These are phyloP conservation scores for Eupithecia subumbrata DNA, from an alignment of 2,888 invertebrate genomes.

Conservation along the genomic window DNA sequence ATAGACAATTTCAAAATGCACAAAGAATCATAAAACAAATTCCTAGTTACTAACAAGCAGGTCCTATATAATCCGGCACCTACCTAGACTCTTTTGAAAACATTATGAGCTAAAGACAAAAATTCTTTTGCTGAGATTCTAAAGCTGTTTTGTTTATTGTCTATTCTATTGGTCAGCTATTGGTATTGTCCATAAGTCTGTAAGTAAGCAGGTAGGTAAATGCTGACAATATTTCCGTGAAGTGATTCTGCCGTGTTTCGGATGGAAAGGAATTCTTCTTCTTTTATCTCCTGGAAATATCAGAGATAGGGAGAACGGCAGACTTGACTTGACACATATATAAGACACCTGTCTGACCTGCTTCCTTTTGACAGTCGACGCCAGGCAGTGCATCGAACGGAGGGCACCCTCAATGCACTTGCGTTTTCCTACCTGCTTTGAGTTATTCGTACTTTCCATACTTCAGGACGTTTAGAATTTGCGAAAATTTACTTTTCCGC, in stretches of 20 bases:
- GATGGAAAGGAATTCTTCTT: background rate
- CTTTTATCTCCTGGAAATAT: background rate
- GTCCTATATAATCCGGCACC: background rate
- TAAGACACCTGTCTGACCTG: background rate
- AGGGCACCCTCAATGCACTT: background rate
- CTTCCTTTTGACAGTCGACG: background rate
- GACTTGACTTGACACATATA: background rate
- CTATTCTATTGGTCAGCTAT: background rate
- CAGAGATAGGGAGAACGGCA: background rate
- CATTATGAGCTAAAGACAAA: background rate
- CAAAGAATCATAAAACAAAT: background rate
- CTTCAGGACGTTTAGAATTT: background rate
- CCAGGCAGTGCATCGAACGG: background rate
- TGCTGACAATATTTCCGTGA: background rate
- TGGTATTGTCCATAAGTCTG: background rate
- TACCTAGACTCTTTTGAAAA: background rate
- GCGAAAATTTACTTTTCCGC: background rate
- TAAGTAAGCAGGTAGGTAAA: background rate
- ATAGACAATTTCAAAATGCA: background rate
- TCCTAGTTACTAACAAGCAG: background rate
- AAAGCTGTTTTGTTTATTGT: slow-evolving; percentile 2
- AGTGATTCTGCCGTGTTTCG: background rate
- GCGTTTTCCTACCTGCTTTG: background rate
- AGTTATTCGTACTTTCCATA: background rate
- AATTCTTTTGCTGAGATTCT: background rate